These are phyloP conservation scores for Smithornis capensis DNA, from an alignment of 2,113 vertebrate species.

Conservation along the genomic window DNA sequence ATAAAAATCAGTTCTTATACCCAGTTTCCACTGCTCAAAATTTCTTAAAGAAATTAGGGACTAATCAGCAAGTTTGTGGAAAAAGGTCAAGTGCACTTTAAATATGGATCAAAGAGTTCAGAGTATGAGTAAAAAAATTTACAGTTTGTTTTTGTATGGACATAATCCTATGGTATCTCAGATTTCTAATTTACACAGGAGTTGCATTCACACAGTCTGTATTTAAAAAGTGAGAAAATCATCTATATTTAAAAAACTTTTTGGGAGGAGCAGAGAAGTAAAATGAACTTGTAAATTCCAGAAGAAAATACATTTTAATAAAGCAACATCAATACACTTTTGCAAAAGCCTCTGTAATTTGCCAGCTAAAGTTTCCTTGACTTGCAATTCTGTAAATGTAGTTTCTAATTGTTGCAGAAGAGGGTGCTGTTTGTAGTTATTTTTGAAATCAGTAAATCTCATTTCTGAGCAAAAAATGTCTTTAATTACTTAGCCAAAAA, in stretches of 20 bases:
- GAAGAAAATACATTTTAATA: neutral
- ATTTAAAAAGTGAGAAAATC: neutral
- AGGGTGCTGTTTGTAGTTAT: neutral
- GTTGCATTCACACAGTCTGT: neutral
- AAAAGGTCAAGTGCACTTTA: neutral
- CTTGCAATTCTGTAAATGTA: neutral
- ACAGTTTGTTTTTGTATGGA: neutral
- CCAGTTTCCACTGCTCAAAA: neutral
- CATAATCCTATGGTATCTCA: neutral
- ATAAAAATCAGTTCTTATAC: neutral
- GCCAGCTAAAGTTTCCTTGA: neutral
- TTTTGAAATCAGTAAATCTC: neutral
- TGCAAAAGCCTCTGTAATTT: neutral
- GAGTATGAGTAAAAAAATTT: neutral
- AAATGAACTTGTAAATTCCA: neutral
- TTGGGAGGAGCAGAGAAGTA: accelerated
- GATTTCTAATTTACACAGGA: neutral
- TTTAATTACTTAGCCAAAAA: neutral
- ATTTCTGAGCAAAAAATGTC: neutral
- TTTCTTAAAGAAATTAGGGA: neutral
- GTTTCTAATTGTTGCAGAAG: neutral
- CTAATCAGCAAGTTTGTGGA: neutral
- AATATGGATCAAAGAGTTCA: neutral
- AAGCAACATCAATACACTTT: neutral
- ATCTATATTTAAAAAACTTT: neutral